These are phyloP conservation scores for Paracanthobrama guichenoti DNA, from an alignment of 2,113 vertebrate genomes.

Conservation along the genomic window DNA sequence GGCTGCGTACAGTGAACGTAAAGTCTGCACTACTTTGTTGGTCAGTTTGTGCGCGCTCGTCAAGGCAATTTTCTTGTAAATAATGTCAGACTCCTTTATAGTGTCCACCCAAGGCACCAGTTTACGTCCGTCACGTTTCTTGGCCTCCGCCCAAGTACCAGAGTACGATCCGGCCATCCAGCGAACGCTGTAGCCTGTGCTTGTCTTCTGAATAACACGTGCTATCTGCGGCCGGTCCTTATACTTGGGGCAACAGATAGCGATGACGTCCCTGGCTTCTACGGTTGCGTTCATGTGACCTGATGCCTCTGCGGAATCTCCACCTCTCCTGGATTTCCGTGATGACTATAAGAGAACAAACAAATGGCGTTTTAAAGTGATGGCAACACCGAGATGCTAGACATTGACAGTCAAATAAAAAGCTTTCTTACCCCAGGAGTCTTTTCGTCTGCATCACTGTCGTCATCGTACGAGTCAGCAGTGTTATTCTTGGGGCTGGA, in stretches of 20 bases:
- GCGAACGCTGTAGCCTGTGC: conserved; percentile 94
- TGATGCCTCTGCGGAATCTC: conserved; percentile 86
- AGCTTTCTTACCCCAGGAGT: conserved; percentile 86
- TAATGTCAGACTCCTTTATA: conserved; percentile 99
- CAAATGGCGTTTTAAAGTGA: background rate
- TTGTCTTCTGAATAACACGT: conserved; percentile 95
- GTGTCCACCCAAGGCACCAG: conserved; percentile 99
- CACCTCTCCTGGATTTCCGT: conserved; percentile 91
- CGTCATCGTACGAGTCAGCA: conserved; percentile 95
- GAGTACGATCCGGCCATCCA: conserved; percentile 99
- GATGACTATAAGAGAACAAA: conserved; percentile 78
- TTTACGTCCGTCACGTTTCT: conserved; percentile 98
- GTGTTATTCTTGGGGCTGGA: conserved; percentile 75
- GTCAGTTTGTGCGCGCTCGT: conserved; percentile 99
- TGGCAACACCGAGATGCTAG: background rate
- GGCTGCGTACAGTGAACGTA: conserved; percentile 97
- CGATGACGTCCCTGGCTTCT: conserved; percentile 97
- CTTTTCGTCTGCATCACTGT: conserved; percentile 93
- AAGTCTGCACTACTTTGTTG: conserved; percentile 98
- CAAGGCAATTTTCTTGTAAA: conserved; percentile 99
- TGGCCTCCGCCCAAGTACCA: conserved; percentile 97
- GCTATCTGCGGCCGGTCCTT: conserved; percentile 99
- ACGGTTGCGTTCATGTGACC: conserved; percentile 94
- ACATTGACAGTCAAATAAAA: background rate
- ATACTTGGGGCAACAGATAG: conserved; percentile 98